Base-by-base conservation (phyloP, 1,140 invertebrate genomes). In the Geopemphigus sp. region DNA sequence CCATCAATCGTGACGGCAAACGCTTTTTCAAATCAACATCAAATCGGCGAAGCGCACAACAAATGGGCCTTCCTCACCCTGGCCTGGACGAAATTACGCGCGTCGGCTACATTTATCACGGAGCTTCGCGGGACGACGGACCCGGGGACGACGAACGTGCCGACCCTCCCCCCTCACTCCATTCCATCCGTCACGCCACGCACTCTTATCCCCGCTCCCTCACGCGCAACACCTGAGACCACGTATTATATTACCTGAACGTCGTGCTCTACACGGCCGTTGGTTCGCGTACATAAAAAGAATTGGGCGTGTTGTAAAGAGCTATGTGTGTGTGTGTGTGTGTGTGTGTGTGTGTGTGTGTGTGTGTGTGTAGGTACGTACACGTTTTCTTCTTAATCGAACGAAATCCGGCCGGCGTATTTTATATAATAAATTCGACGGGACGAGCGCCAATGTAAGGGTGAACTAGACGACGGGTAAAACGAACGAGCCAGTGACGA, bases 1-100 rank as follows among this genome's bases (percentile, higher is more conserved):
- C 56, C 56, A 76, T 76, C 73, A 76, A 76, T 76, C 56, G 73
- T 76, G 73, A 76, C 73, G 73, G 73, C 73, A 76, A 76, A 76
- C 56, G 73, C 73, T 76, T 76, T 76, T 76, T 76, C 73, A 76
- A 76, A 76, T 76, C 73, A 76, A 76, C 73, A 76, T 76, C 73
- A 76, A 76, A 76, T 76, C 56, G 32, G 32, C n/a, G 12, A 8
- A 57, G 73, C 32, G 73, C 59, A 76, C 73, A 76, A 76, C 56
- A 76, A 76, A 76, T 76, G 32, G 54, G 29, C 54, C n/a, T 59
- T 14, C 54, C 56, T n/a, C 70, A 39, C 26, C 19, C 11, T 17
- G 24, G 54, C 29, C 10, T 39, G 29, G 26, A 73, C 70, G 14
- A 32, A 73, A 73, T 73, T 73, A 73, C 70, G 24, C 17, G 22